Conservation (phyloP, 1,140 invertebrate genomes). For the Aleiodes sp. region DNA sequence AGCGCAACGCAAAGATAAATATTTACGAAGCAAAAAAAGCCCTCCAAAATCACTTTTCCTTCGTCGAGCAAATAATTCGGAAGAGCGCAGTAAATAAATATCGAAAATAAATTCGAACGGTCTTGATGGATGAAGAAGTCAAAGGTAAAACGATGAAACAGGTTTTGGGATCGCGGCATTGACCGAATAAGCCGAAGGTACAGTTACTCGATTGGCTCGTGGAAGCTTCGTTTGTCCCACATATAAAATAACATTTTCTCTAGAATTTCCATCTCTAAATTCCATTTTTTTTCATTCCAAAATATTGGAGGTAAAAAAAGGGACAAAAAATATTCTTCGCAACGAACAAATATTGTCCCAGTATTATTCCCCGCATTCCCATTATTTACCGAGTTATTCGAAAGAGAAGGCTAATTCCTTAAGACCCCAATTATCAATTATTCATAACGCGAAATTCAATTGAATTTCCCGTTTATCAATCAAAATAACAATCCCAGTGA, state of each 20-base stretch:
- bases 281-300: too few species aligned
- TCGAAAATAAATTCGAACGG: background rate
- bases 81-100: too few species aligned
- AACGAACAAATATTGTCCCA: too few species aligned
- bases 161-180: slow-evolving; percentile 1
- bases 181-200: slow-evolving; percentile 43
- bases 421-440: too few species aligned
- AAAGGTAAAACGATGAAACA: background rate
- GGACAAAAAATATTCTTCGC: too few species aligned
- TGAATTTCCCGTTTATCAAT: too few species aligned
- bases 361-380: too few species aligned
- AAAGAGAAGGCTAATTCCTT: too few species aligned
- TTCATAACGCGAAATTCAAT: too few species aligned
- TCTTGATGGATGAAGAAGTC: background rate
- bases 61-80: background rate
- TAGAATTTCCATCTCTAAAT: background rate
- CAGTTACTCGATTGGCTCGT: slow-evolving; percentile 58
- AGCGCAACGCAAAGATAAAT: background rate
- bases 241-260: slow-evolving; percentile 28
- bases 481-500: too few species aligned
- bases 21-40: background rate
- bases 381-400: too few species aligned
- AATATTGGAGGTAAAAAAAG: too few species aligned
- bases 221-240: slow-evolving; percentile 43
- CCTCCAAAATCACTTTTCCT: background rate